Evolutionary conservation across 2,888 invertebrate species (phyloP).

Genomic region (Melieria picta): DNA sequence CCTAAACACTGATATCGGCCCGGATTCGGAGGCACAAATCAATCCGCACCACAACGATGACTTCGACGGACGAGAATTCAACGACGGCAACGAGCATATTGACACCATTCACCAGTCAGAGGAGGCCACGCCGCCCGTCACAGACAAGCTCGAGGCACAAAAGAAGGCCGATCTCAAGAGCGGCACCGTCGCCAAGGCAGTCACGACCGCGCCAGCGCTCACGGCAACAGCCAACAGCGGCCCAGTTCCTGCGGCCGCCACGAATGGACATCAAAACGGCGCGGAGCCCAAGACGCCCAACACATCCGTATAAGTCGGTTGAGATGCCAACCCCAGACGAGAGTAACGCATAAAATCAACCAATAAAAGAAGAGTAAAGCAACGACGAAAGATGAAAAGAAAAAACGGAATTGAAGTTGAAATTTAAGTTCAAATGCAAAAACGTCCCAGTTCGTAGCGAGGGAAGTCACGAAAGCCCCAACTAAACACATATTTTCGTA

Average conservation of each 20-base stretch:
- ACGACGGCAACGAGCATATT: slow-evolving; percentile 63
- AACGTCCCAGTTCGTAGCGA: neutral
- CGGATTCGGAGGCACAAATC: slow-evolving; percentile 73
- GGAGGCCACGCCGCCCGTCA: slow-evolving; percentile 65
- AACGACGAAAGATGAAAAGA: slow-evolving; percentile 39
- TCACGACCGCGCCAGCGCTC: slow-evolving; percentile 40
- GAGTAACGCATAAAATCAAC: slow-evolving; percentile 22
- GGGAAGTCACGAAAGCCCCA: no score
- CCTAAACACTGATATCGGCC: slow-evolving; percentile 71
- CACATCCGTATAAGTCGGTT: slow-evolving; percentile 58
- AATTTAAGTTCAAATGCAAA: neutral
- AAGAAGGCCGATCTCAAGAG: slow-evolving; percentile 63
- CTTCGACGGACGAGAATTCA: slow-evolving; percentile 67
- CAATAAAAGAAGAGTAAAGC: slow-evolving; percentile 31
- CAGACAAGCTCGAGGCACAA: slow-evolving; percentile 63
- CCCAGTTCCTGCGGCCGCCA: slow-evolving; percentile 35
- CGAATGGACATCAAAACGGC: slow-evolving; percentile 54
- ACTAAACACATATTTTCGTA: no score
- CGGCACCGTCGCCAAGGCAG: slow-evolving; percentile 48
- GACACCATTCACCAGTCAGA: slow-evolving; percentile 64
- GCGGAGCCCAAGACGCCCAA: slow-evolving; percentile 61
- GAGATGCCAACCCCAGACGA: slow-evolving; percentile 37
- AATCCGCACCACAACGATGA: slow-evolving; percentile 71
- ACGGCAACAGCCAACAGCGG: slow-evolving; percentile 43
- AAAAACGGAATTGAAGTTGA: slow-evolving; percentile 24